These are phyloP conservation scores for Leptinotarsa texana DNA, from an alignment of 1,140 invertebrate genomes.

Conservation along the genomic window DNA sequence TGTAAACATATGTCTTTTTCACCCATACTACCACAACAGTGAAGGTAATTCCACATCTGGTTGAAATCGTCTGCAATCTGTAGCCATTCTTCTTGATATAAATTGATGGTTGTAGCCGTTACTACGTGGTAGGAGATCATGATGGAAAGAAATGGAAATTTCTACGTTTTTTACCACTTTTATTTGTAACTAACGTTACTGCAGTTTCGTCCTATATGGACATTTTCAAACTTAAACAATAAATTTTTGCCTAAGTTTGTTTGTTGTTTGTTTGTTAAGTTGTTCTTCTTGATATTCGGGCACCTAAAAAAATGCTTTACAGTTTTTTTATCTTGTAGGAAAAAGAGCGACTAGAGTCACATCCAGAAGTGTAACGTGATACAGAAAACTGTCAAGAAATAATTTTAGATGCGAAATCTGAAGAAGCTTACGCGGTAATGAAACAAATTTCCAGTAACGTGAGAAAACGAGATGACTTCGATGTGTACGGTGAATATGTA, in stretches of 20 bases:
- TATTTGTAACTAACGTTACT: too few relatives aligned
- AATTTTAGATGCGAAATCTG: conserved; percentile 12
- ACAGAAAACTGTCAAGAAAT: conserved; percentile 22
- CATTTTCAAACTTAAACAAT: too few relatives aligned
- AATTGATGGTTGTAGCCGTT: too few relatives aligned
- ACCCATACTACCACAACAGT: conserved; percentile 27
- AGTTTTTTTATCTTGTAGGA: conserved; percentile 14
- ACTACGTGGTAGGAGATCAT: too few relatives aligned
- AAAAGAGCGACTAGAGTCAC: background rate
- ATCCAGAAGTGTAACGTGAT: conserved; percentile 20
- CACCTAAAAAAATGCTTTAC: conserved; percentile 11
- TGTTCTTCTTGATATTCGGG: too few relatives aligned
- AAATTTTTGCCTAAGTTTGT: too few relatives aligned
- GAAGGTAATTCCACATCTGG: conserved; percentile 34
- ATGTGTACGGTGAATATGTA: conserved; percentile 32
- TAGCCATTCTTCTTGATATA: conserved; percentile 19
- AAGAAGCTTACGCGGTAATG: conserved; percentile 15
- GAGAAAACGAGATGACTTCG: conserved; percentile 30
- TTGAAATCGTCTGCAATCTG: conserved; percentile 19
- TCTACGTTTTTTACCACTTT: too few relatives aligned
- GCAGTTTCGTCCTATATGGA: too few relatives aligned
- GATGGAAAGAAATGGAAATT: too few relatives aligned
- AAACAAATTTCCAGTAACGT: conserved; percentile 8
- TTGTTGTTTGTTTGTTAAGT: too few relatives aligned
- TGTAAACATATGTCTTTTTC: conserved; percentile 30